phyloP scores from a whole-genome alignment of 2,797 vertebrate genomes.

The Tragopan temminckii region DNA sequence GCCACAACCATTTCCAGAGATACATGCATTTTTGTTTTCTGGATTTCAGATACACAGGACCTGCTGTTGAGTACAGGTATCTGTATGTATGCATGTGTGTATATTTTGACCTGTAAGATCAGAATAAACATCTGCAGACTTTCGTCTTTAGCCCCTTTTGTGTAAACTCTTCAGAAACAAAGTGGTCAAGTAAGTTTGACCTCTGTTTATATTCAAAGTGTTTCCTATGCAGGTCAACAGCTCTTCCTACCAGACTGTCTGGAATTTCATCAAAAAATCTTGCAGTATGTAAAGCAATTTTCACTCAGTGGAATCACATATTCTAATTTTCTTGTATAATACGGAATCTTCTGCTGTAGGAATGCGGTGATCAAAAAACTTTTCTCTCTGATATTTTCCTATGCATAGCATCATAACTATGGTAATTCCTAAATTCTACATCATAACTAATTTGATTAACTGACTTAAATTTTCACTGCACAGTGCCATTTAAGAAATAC shows the following conservation, averaged over 20 bases:
- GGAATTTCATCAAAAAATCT: background rate
- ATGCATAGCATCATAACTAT: background rate
- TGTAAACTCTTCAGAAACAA: background rate
- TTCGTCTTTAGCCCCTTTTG: background rate
- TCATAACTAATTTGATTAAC: background rate
- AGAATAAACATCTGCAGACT: background rate
- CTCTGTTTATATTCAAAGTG: rapidly evolving
- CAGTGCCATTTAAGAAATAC: background rate
- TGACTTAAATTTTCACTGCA: background rate
- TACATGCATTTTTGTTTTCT: background rate
- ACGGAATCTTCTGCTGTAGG: background rate
- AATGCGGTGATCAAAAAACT: background rate
- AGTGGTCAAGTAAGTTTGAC: rapidly evolving
- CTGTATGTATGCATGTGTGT: background rate
- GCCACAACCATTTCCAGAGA: background rate
- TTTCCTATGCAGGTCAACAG: background rate
- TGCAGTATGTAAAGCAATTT: background rate
- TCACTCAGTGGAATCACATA: background rate
- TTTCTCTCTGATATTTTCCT: background rate
- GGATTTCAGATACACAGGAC: background rate
- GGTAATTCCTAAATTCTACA: background rate
- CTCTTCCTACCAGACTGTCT: background rate
- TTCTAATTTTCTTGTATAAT: slow-evolving; percentile 7
- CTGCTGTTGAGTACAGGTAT: background rate
- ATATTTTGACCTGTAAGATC: background rate